Base-by-base conservation (phyloP, 53 echinoderm and acorn worm species). In the Pentamera pediparva region DNA sequence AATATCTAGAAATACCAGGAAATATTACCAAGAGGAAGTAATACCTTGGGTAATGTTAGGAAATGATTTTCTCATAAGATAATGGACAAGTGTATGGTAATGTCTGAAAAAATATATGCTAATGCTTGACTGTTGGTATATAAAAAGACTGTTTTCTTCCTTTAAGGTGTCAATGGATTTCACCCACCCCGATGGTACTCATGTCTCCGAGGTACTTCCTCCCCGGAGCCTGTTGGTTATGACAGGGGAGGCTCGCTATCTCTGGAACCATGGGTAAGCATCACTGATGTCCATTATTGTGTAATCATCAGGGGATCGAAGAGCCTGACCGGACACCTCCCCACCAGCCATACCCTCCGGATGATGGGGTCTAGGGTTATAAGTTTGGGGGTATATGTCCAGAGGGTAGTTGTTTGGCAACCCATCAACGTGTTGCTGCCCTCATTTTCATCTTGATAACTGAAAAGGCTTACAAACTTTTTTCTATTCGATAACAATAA, bases 231-330 rank as follows among this genome's bases (percentile, higher is more conserved):
- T 96, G 10, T 63, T 88, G 3, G 72, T 91, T 27, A 87, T 96
- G 85, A 85, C 90, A 24, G 91, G 83, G 17, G 96, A 96, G 26
- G 82, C 85, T 13, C 70, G 96, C 37, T 96, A 91, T 56, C 80
- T 91, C 48, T 96, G 96, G 96, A 77, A 82, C 12, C 96, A 96
- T 81, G 96, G 96, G 96, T 96, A 76, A 87, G 83, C 22, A 28
- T 32, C 11, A 6, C 34, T 33, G 18, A 43, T 18, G 12, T 43
- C 45, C 18, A 43, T 13, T 10, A 43, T 15, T 13, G n/a, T 31
- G 11, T 13, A 28, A 62, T 32, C 17, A 29, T 31, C 34, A 7
- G 45, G 45, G 9, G 43, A 9, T 41, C n/a, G n/a, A n/a, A n/a
- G n/a, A n/a, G n/a, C n/a, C n/a, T n/a, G n/a, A n/a, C n/a, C n/a